Percentiles rank a stretch among this genome's conserved stretches.
Conservation (phyloP, 2,888 invertebrate species). For the Thera britannica region DNA sequence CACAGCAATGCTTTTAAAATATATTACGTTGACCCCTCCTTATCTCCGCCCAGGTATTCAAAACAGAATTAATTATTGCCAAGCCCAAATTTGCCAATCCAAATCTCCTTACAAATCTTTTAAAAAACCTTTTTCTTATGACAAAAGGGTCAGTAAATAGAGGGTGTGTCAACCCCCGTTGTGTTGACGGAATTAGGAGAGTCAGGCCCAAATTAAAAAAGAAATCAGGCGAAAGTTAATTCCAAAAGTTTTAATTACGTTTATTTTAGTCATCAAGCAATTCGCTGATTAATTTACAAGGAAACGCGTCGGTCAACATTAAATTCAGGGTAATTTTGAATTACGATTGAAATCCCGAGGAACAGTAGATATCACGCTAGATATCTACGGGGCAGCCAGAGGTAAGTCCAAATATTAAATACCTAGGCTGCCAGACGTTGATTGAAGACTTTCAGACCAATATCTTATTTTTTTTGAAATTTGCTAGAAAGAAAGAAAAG, state of each 20-base stretch:
- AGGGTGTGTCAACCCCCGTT: slow-evolving; percentile 80
- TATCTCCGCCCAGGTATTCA: slow-evolving; percentile 33
- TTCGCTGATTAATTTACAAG: slow-evolving; percentile 73
- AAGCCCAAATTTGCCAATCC: slow-evolving; percentile 38
- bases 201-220: slow-evolving; percentile 81
- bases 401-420: no score
- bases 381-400: no score
- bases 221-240: slow-evolving; percentile 81
- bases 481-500: no score
- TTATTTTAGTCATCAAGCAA: slow-evolving; percentile 79
- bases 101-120: slow-evolving; percentile 46
- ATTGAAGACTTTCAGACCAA: no score
- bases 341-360: neutral
- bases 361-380: no score
- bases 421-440: no score
- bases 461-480: no score
- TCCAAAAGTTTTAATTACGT: slow-evolving; percentile 83
- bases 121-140: slow-evolving; percentile 58
- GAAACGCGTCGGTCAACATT: slow-evolving; percentile 42
- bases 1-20: neutral
- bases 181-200: slow-evolving; percentile 76
- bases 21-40: neutral
- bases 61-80: slow-evolving; percentile 45
- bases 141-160: slow-evolving; percentile 69
- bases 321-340: neutral